Evolutionary conservation across 2,113 vertebrate genomes (phyloP).

Genomic region (Buteo buteo): DNA sequence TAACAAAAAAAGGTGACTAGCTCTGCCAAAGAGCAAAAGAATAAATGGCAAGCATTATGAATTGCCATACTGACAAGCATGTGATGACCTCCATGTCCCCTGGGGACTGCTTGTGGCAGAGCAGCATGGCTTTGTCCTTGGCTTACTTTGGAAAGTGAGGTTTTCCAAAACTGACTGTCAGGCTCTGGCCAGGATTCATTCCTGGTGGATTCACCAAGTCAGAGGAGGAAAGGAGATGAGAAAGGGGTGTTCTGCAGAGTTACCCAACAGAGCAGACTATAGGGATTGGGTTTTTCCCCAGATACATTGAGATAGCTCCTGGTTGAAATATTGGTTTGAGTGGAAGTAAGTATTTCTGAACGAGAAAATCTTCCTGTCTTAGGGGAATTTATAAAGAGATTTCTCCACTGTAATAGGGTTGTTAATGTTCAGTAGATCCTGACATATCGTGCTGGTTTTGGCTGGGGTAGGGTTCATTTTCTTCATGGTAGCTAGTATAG

Average conservation of each 20-base stretch:
- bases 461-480: no score
- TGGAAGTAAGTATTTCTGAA: background rate
- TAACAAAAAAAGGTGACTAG: background rate
- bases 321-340: background rate
- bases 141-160: background rate
- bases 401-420: background rate
- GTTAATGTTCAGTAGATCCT: background rate
- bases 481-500: no score
- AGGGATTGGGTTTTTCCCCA: fast-evolving
- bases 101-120: background rate
- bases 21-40: background rate
- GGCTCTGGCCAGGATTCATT: background rate
- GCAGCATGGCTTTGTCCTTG: background rate
- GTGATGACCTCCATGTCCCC: background rate
- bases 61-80: fast-evolving
- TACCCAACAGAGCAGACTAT: background rate
- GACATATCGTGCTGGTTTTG: background rate
- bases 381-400: background rate
- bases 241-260: background rate
- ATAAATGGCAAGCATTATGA: background rate
- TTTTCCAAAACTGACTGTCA: background rate
- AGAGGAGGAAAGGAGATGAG: background rate
- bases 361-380: background rate
- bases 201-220: background rate
- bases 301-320: background rate